Conservation (phyloP, 37 sponge, comb jelly and placozoan genomes). For the Agelas oroides region DNA sequence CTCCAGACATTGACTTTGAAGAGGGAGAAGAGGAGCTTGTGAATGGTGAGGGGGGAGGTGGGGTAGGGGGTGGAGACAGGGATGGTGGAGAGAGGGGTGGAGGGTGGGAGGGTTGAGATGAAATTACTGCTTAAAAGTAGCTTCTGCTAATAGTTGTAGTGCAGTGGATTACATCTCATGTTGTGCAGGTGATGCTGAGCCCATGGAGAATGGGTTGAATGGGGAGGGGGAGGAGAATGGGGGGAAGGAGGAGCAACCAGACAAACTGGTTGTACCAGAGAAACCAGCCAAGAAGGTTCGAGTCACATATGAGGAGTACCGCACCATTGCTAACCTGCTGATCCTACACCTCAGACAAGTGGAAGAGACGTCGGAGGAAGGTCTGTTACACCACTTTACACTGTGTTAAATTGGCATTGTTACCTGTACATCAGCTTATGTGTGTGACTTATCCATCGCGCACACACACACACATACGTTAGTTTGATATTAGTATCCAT, state of each 20-base stretch:
- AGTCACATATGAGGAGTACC: slow-evolving; percentile 96
- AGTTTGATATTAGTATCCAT: background rate
- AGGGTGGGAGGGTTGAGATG: background rate
- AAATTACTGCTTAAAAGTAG: too few relatives aligned
- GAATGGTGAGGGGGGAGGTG: slow-evolving; percentile 9
- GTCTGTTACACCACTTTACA: background rate
- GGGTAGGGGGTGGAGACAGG: background rate
- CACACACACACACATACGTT: background rate
- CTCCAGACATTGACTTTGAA: slow-evolving; percentile 96
- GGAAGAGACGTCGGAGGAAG: slow-evolving; percentile 74
- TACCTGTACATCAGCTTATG: background rate
- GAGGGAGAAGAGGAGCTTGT: slow-evolving; percentile 54
- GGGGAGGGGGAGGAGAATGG: slow-evolving; percentile 12
- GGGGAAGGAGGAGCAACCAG: slow-evolving; percentile 2
- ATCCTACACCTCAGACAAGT: slow-evolving; percentile 85
- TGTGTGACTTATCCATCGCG: background rate
- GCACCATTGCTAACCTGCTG: slow-evolving; percentile 90
- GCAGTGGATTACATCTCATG: background rate
- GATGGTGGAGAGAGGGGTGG: background rate
- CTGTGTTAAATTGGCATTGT: background rate
- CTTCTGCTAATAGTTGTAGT: too few relatives aligned
- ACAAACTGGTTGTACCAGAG: slow-evolving; percentile 22
- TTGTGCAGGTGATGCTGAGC: background rate
- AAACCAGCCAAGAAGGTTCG: slow-evolving; percentile 52
- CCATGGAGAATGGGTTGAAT: slow-evolving; percentile 25